Conservation (phyloP, 2,888 invertebrate genomes). For the Pachycephus smyrnensis region DNA sequence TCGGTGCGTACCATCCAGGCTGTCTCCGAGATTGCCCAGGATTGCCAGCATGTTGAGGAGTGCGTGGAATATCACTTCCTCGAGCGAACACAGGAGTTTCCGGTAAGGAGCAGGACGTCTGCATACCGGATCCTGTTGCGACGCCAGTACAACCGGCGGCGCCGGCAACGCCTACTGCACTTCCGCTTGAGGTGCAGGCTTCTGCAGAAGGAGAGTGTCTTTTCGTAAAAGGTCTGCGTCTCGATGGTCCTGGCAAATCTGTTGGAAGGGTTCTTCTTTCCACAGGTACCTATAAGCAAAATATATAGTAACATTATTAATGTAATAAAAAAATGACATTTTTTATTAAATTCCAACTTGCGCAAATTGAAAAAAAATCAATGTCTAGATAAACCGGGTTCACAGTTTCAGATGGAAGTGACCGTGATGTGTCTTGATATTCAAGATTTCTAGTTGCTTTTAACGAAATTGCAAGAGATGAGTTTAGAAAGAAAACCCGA, state of each 20-base stretch:
- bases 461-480: slow-evolving; percentile 34
- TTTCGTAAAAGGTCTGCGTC: slow-evolving; percentile 64
- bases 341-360: neutral
- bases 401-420: neutral
- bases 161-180: slow-evolving; percentile 81
- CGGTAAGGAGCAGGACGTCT: slow-evolving; percentile 88
- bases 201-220: slow-evolving; percentile 78
- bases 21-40: slow-evolving; percentile 58
- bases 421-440: neutral
- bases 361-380: neutral
- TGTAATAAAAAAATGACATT: neutral
- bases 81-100: slow-evolving; percentile 90
- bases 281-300: slow-evolving; percentile 59
- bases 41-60: slow-evolving; percentile 76
- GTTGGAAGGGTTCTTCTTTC: slow-evolving; percentile 81
- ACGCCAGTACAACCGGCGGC: slow-evolving; percentile 76
- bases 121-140: slow-evolving; percentile 70
- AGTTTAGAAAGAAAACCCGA: slow-evolving; percentile 16
- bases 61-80: slow-evolving; percentile 85
- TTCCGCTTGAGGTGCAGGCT: slow-evolving; percentile 85
- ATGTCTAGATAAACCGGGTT: neutral
- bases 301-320: neutral
- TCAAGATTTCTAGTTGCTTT: slow-evolving; percentile 24
- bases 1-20: slow-evolving; percentile 64
- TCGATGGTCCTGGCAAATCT: slow-evolving; percentile 73